Evolutionary conservation across 30 jellyfish, hydroid and myxozoan species (phyloP).

Genomic region (Clytia hemisphaerica): DNA sequence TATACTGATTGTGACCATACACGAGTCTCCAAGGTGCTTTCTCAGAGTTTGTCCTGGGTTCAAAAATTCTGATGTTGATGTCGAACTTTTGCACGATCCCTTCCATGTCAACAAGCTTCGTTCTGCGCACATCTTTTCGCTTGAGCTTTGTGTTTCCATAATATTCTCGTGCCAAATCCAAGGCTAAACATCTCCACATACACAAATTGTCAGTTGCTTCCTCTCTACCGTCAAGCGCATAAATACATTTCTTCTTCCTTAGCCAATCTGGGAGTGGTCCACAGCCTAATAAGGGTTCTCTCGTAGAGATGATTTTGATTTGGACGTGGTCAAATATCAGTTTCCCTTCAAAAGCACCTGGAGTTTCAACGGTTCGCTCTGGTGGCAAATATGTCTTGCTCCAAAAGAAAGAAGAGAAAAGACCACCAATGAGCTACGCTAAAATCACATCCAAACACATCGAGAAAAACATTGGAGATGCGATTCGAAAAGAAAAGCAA

Average conservation of each 20-base stretch:
- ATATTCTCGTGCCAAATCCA: slow-evolving; percentile 6
- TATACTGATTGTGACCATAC: not conserved
- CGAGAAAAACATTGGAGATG: no score
- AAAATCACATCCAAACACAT: no score
- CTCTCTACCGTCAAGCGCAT: slow-evolving; percentile 1
- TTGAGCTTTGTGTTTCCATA: not conserved
- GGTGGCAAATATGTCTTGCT: not conserved
- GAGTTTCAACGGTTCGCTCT: not conserved
- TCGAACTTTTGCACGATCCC: not conserved
- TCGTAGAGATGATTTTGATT: not conserved
- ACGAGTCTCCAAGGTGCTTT: slow-evolving; percentile 5
- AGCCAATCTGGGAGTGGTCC: slow-evolving; percentile 25
- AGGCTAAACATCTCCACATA: slow-evolving; percentile 16
- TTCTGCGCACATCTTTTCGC: slow-evolving; percentile 1
- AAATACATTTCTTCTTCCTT: not conserved
- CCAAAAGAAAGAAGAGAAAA: slow-evolving; percentile 1
- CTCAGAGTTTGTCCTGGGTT: not conserved
- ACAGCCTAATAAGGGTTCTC: slow-evolving; percentile 18
- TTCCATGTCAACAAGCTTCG: slow-evolving; percentile 3
- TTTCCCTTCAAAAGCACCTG: slow-evolving; percentile 16
- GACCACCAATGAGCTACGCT: no score
- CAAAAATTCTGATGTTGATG: not conserved
- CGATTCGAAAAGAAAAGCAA: no score
- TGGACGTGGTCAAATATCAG: not conserved
- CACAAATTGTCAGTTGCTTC: slow-evolving; percentile 6